Percentiles rank a stretch among this genome's conserved stretches.
Conservation (phyloP, 1,140 invertebrate genomes). For the Chlorops oryzae region DNA sequence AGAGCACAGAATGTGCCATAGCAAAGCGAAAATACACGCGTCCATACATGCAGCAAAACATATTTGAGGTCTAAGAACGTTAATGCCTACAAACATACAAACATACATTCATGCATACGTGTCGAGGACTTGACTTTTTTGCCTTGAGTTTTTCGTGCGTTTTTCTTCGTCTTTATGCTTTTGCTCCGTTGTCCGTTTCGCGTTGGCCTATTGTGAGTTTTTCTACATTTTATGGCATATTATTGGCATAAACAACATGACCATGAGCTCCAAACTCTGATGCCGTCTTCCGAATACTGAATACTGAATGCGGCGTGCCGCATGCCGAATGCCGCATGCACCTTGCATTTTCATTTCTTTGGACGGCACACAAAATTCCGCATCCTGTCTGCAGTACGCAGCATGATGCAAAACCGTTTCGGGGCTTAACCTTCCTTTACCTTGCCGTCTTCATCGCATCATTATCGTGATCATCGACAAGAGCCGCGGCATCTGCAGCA, state of each 20-base stretch:
- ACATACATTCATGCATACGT: constrained; percentile 8
- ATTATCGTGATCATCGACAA: neutral
- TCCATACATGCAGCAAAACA: too few species aligned
- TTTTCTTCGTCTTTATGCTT: neutral
- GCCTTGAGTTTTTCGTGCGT: neutral
- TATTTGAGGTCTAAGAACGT: too few species aligned
- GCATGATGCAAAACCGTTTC: too few species aligned
- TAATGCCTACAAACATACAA: too few species aligned
- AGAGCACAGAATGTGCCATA: too few species aligned
- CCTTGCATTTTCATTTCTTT: too few species aligned
- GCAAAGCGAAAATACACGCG: too few species aligned
- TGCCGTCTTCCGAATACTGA: too few species aligned
- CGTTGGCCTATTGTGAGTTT: constrained; percentile 17
- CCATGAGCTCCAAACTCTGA: too few species aligned
- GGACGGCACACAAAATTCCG: too few species aligned
- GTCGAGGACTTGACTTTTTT: neutral
- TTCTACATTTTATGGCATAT: constrained; percentile 46
- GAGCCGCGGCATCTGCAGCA: neutral
- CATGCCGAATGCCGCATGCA: constrained; percentile 10
- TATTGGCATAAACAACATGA: constrained; percentile 45
- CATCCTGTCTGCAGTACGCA: neutral
- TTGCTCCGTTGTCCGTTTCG: neutral
- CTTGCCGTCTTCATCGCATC: constrained; percentile 3
- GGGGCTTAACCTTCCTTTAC: constrained; percentile 9
- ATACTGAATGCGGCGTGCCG: too few species aligned